These are phyloP conservation scores for Rhagoletis zephyria DNA, from an alignment of 1,140 invertebrate genomes.

Conservation along the genomic window DNA sequence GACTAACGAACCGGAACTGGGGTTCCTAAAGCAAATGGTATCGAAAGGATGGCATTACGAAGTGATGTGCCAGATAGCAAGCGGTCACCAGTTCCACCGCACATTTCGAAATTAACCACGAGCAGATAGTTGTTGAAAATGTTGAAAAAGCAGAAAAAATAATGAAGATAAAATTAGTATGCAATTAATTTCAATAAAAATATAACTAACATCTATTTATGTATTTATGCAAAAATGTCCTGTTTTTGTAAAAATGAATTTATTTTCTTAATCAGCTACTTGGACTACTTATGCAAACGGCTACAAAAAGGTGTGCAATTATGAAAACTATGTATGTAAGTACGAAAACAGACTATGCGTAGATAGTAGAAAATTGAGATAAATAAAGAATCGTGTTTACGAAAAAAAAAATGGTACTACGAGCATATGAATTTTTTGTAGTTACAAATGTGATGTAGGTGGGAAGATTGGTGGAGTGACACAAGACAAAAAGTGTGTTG, in stretches of 20 bases:
- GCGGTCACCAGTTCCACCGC: background rate
- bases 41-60: background rate
- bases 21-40: constrained; percentile 77
- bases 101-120: too few species aligned
- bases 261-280: background rate
- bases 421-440: background rate
- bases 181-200: background rate
- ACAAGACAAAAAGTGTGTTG: background rate
- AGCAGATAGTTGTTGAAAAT: background rate
- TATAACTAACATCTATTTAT: constrained; percentile 28
- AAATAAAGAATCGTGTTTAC: background rate
- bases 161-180: constrained; percentile 6
- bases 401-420: background rate
- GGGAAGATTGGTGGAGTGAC: background rate
- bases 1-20: constrained; percentile 83
- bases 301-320: background rate
- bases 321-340: background rate
- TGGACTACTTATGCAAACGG: background rate
- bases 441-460: background rate
- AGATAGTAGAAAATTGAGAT: background rate
- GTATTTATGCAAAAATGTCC: constrained; percentile 13
- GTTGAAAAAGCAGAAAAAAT: constrained; percentile 36
- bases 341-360: background rate
- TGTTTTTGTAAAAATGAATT: background rate
- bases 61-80: background rate